Conservation (phyloP, 2,888 invertebrate genomes). For the Acronicta aceris region DNA sequence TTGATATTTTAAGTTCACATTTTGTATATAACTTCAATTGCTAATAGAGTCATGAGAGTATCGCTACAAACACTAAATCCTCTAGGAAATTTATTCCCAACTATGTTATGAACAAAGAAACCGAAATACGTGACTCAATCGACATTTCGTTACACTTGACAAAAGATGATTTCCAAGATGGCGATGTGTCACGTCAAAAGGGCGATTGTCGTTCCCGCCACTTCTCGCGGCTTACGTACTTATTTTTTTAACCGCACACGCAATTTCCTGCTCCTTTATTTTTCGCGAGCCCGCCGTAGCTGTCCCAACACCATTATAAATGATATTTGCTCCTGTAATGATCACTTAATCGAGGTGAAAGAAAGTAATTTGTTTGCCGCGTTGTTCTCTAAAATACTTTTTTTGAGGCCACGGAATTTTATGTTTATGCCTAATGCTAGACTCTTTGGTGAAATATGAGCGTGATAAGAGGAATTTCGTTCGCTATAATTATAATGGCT, state of each 20-base stretch:
- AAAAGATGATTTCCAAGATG: constrained; percentile 78
- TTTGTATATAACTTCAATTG: background rate
- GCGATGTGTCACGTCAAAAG: constrained; percentile 77
- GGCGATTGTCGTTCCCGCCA: constrained; percentile 67
- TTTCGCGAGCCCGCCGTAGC: constrained; percentile 65
- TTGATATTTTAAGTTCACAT: too few relatives aligned
- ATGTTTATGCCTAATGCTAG: constrained; percentile 79
- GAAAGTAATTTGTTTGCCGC: constrained; percentile 73
- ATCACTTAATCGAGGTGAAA: constrained; percentile 83
- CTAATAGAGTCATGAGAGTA: constrained; percentile 39
- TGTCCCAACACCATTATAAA: constrained; percentile 69
- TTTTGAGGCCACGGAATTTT: constrained; percentile 64
- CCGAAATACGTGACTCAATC: constrained; percentile 80
- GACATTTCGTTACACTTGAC: constrained; percentile 74
- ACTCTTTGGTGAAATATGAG: constrained; percentile 81
- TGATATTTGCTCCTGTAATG: constrained; percentile 80
- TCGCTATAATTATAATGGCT: constrained; percentile 83
- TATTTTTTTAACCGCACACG: constrained; percentile 74
- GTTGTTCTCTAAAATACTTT: constrained; percentile 61
- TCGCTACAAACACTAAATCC: constrained; percentile 45
- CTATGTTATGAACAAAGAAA: constrained; percentile 76
- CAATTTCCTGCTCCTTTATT: constrained; percentile 80
- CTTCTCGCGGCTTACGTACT: constrained; percentile 59
- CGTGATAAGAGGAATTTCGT: constrained; percentile 86
- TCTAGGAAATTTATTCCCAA: constrained; percentile 60